Evolutionary conservation across 2,797 vertebrate genomes (phyloP).

Genomic region (Yasuhikotakia modesta): DNA sequence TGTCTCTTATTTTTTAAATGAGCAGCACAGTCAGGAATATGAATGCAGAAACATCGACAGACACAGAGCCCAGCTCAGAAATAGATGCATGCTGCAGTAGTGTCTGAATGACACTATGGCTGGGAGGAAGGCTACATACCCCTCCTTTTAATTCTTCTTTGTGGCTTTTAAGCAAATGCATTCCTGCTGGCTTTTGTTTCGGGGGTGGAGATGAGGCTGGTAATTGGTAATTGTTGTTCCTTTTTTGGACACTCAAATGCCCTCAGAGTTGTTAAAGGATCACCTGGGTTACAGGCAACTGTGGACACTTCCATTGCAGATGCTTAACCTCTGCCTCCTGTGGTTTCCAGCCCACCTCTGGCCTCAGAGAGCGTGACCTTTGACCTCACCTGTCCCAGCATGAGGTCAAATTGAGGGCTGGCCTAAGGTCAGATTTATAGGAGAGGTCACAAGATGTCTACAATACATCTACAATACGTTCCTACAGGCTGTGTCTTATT

Average conservation of each 20-base stretch:
- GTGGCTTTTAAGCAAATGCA: slow-evolving; percentile 57
- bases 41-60: slow-evolving; percentile 36
- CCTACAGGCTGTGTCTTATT: slow-evolving; percentile 9
- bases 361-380: slow-evolving; percentile 37
- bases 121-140: slow-evolving; percentile 61
- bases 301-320: slow-evolving; percentile 51
- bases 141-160: slow-evolving; percentile 47
- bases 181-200: slow-evolving; percentile 62
- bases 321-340: slow-evolving; percentile 50
- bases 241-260: slow-evolving; percentile 56
- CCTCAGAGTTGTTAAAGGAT: slow-evolving; percentile 57
- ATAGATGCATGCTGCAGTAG: slow-evolving; percentile 16
- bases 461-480: slow-evolving; percentile 38
- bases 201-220: slow-evolving; percentile 55
- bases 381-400: slow-evolving; percentile 52
- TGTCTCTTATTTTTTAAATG: slow-evolving; percentile 71
- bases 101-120: slow-evolving; percentile 9
- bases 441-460: slow-evolving; percentile 16
- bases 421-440: slow-evolving; percentile 41
- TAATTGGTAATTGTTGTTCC: slow-evolving; percentile 62
- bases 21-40: slow-evolving; percentile 68
- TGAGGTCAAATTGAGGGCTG: slow-evolving; percentile 34
- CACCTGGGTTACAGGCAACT: slow-evolving; percentile 60
- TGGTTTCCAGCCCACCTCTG: slow-evolving; percentile 46
- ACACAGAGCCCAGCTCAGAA: slow-evolving; percentile 23